Evolutionary conservation across 2,113 vertebrate species (phyloP).

Genomic region (Melanostigma gelatinosum): DNA sequence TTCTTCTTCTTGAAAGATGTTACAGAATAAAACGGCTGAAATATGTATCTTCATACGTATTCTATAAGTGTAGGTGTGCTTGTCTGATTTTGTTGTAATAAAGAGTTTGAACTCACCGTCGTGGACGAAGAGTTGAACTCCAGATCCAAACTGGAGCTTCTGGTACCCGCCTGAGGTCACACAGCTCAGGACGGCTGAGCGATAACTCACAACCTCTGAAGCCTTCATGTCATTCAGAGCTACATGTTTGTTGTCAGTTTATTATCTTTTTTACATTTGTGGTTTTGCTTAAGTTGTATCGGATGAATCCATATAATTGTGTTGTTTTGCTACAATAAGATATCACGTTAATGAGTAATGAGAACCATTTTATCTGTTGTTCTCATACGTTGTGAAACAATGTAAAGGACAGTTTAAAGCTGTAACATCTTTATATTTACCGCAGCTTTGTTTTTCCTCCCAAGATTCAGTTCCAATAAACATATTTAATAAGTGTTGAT

Average conservation of each 20-base stretch:
- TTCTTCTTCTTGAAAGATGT: no score
- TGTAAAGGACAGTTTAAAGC: background rate
- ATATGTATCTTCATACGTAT: no score
- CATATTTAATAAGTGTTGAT: background rate
- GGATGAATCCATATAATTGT: no score
- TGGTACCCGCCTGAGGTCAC: background rate
- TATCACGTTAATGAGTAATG: background rate
- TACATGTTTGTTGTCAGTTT: background rate
- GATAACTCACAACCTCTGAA: background rate
- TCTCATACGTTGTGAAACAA: background rate
- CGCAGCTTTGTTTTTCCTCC: no score
- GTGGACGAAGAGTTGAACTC: background rate
- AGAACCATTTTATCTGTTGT: background rate
- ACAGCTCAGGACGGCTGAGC: background rate
- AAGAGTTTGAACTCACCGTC: slow-evolving; percentile 12
- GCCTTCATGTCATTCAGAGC: no score
- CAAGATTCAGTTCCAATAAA: background rate
- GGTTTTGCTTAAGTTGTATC: background rate
- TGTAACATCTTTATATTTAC: background rate
- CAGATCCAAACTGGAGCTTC: slow-evolving; percentile 23
- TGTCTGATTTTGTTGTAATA: no score
- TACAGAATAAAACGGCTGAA: no score
- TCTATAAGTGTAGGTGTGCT: no score
- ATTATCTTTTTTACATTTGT: background rate
- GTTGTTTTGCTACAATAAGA: background rate